Base-by-base conservation (phyloP, 2,888 invertebrate genomes). In the Smittia sp. region DNA sequence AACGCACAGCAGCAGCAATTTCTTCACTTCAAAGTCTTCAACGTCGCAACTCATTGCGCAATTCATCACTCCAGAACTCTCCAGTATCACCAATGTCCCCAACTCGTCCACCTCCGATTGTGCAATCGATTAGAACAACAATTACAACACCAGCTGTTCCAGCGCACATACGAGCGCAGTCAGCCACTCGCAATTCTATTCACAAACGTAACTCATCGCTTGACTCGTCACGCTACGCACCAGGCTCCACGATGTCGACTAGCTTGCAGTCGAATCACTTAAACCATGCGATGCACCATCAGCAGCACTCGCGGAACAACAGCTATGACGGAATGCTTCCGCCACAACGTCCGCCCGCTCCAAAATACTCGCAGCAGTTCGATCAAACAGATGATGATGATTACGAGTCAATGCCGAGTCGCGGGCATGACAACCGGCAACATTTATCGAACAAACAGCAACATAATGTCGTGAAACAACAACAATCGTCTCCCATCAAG, bases 401-500 rank as follows among this genome's bases (percentile, higher is more conserved):
- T 32, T 62, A 72, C 27, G 58, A 72, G 69, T 69, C 69, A 69
- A 69, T 69, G 52, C 52, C 69, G 52, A 69, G 52, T 69, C 52
- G 69, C 6, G 20, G 15, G 52, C 65, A 41, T 24, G 41, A 9
- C 32, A 32, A 46, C n/a, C 52, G 66, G 66, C 63, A 72, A 58
- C 39, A 67, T 63, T 24, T 46, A 27, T 74, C 66, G 72, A 74
- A 66, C 66, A 72, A 74, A 72, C 72, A 65, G 52, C 38, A 74
- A 68, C 58, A 65, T 54, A 41, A 69, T 6, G 38, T 65, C 39
- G 24, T 18, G 9, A 24, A n/a, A 1, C 75, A 76, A 63, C 75
- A 77, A 62, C 76, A 77, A 73, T 72, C 79, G 73, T 82, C 82
- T 39, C 82, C 86, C n/a, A 87, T 90, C 74, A 85, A 86, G 77